Percentiles rank a stretch among this genome's conserved stretches.
Conservation (phyloP, 1,140 invertebrate species). For the Aphidius gifuensis region DNA sequence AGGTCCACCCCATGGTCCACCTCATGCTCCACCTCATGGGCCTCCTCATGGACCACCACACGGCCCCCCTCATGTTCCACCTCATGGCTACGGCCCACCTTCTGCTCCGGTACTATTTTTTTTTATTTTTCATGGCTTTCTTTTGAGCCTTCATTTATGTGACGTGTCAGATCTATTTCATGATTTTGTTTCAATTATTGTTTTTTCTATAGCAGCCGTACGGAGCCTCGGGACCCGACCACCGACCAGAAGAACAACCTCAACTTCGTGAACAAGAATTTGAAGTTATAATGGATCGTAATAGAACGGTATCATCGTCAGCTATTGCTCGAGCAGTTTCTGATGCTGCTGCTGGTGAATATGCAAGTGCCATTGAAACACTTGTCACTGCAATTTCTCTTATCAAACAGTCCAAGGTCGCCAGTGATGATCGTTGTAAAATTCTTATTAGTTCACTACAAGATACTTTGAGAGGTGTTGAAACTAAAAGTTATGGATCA, state of each 20-base stretch:
- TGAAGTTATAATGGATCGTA: slow-evolving; percentile 96
- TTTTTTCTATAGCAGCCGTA: slow-evolving; percentile 46
- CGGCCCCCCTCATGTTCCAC: slow-evolving; percentile 39
- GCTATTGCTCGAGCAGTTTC: slow-evolving; percentile 96
- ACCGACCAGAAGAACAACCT: slow-evolving; percentile 61
- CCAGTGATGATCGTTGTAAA: slow-evolving; percentile 96
- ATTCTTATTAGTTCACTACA: slow-evolving; percentile 95
- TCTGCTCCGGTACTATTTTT: slow-evolving; percentile 41
- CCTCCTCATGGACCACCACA: slow-evolving; percentile 59
- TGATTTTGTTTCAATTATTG: not conserved
- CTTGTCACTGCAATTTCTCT: slow-evolving; percentile 97
- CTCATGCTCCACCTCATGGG: slow-evolving; percentile 60
- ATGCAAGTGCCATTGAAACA: slow-evolving; percentile 96
- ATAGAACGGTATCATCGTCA: slow-evolving; percentile 94
- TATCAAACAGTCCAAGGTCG: slow-evolving; percentile 95
- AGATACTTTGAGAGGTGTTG: slow-evolving; percentile 95
- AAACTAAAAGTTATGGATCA: slow-evolving; percentile 90
- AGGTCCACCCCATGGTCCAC: slow-evolving; percentile 60
- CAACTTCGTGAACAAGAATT: slow-evolving; percentile 90
- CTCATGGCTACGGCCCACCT: slow-evolving; percentile 58
- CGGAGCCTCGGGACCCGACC: slow-evolving; percentile 56
- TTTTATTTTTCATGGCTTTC: not conserved
- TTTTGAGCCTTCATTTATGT: too few species aligned
- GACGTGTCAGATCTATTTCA: too few species aligned
- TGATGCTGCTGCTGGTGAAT: slow-evolving; percentile 95